Conservation (phyloP, 2,888 invertebrate genomes). For the Hypselothyrea guttata region DNA sequence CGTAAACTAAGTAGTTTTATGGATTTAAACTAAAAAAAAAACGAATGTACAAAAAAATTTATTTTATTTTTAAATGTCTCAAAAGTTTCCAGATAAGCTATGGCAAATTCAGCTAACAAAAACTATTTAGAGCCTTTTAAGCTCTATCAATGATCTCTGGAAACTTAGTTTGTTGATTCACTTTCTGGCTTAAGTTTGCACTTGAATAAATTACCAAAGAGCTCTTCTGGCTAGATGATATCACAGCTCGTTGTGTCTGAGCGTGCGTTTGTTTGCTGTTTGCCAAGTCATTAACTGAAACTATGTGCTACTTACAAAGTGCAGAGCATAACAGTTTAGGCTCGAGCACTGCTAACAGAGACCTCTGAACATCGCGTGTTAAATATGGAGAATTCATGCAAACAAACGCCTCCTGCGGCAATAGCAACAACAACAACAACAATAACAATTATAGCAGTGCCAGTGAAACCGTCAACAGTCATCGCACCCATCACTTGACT, state of each 20-base stretch:
- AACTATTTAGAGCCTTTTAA: too few relatives aligned
- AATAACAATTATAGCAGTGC: slow-evolving; percentile 40
- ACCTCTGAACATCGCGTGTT: slow-evolving; percentile 41
- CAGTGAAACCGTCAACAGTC: slow-evolving; percentile 66
- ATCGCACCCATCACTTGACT: slow-evolving; percentile 68
- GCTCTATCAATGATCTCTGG: too few relatives aligned
- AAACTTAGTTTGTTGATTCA: too few relatives aligned
- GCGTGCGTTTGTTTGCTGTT: slow-evolving; percentile 5
- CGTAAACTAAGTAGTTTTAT: too few relatives aligned
- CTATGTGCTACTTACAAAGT: slow-evolving; percentile 39
- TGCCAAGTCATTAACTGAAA: slow-evolving; percentile 39
- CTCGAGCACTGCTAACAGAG: background rate
- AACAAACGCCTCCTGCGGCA: slow-evolving; percentile 50
- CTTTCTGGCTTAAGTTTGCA: too few relatives aligned
- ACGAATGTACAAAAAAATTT: too few relatives aligned
- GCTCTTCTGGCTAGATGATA: slow-evolving; percentile 16
- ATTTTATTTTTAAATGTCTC: too few relatives aligned
- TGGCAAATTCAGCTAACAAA: too few relatives aligned
- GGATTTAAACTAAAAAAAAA: too few relatives aligned
- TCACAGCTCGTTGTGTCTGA: too few relatives aligned
- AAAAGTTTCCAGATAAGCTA: too few relatives aligned
- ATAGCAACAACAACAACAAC: slow-evolving; percentile 11
- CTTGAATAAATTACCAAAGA: background rate
- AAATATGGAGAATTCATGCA: slow-evolving; percentile 45
- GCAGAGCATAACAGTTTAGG: slow-evolving; percentile 21